Percentiles rank a stretch among this genome's conserved stretches.
Evolutionary conservation across 1,140 invertebrate species (phyloP).

Genomic region (Penaeus chinensis): DNA sequence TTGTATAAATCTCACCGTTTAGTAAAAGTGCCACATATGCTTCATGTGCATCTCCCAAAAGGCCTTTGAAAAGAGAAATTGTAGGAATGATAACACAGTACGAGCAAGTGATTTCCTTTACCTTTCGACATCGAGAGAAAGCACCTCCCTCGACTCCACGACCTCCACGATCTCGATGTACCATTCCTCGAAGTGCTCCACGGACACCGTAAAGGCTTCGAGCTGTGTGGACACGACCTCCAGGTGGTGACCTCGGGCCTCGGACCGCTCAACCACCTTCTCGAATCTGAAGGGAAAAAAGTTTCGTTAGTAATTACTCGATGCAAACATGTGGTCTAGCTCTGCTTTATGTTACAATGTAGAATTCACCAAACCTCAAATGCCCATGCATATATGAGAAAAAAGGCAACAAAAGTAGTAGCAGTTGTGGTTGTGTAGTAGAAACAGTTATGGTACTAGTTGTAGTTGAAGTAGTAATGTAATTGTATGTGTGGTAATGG

Average conservation of each 20-base stretch:
- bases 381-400: constrained; percentile 32
- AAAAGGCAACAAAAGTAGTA: background rate
- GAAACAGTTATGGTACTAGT: no score
- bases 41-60: no score
- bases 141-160: constrained; percentile 79
- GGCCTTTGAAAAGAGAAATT: no score
- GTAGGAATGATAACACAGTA: no score
- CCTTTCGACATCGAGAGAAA: constrained; percentile 78
- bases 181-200: constrained; percentile 68
- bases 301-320: background rate
- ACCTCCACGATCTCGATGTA: constrained; percentile 76
- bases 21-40: background rate
- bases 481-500: no score
- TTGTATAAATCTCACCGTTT: background rate
- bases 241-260: constrained; percentile 83
- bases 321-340: background rate
- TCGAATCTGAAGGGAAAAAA: constrained; percentile 77
- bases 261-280: constrained; percentile 82
- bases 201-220: constrained; percentile 77
- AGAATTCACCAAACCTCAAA: background rate
- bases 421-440: no score
- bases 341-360: background rate
- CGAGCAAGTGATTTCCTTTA: constrained; percentile 65
- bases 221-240: constrained; percentile 83
- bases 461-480: no score